Conservation (phyloP, 1,140 invertebrate species). For the Hetaerina americana region DNA sequence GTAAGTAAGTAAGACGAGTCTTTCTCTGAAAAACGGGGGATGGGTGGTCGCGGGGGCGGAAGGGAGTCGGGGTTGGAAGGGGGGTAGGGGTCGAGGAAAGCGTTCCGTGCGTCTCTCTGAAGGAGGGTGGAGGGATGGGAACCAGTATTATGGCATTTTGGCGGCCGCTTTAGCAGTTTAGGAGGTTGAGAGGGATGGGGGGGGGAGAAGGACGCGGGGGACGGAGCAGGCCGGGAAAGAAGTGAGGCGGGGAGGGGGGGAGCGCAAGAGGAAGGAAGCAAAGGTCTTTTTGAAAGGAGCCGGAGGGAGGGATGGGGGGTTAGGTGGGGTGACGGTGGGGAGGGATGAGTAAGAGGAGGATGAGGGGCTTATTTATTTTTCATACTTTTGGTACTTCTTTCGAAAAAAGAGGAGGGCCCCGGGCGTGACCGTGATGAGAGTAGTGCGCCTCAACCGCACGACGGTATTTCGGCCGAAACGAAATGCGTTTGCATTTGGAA, state of each 20-base stretch:
- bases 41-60: too few species aligned
- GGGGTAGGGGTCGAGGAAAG: background rate
- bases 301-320: too few species aligned
- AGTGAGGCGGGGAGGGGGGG: background rate
- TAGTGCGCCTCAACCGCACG: background rate
- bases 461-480: background rate
- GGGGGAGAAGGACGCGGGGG: background rate
- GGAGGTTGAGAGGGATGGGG: background rate
- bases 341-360: too few species aligned
- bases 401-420: background rate
- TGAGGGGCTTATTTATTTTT: slow-evolving; percentile 1
- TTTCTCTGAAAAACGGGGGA: too few species aligned
- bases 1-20: too few species aligned
- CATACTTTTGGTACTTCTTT: background rate
- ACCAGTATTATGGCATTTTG: too few species aligned
- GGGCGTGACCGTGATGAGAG: background rate
- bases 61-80: too few species aligned
- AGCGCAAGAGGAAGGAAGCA: background rate
- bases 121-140: background rate
- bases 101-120: background rate
- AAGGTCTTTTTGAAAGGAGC: background rate
- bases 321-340: too few species aligned
- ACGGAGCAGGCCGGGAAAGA: background rate
- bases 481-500: background rate
- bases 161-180: too few species aligned